Conservation (phyloP, 2,888 invertebrate genomes). For the Drosophila mayaguana region DNA sequence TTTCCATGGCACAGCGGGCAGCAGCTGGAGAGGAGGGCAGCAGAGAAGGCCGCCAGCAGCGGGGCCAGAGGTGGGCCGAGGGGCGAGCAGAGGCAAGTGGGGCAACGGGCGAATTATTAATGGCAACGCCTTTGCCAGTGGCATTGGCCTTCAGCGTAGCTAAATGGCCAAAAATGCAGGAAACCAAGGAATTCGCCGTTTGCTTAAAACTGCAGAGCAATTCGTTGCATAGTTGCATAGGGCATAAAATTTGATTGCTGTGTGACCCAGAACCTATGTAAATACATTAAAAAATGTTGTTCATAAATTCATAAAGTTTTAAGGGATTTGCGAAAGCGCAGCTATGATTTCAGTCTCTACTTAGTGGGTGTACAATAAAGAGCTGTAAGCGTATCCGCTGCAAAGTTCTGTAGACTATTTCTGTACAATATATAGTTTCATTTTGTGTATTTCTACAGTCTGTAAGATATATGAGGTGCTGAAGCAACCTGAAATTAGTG, state of each 20-base stretch:
- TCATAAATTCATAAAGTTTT: background rate
- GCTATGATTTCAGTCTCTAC: background rate
- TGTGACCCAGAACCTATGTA: constrained; percentile 3
- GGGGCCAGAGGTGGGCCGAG: too few species aligned
- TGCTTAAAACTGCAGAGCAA: constrained; percentile 17
- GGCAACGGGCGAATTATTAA: constrained; percentile 45
- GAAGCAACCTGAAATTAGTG: background rate
- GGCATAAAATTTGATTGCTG: constrained; percentile 13
- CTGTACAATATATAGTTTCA: background rate
- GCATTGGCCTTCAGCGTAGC: constrained; percentile 60
- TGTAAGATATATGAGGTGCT: background rate
- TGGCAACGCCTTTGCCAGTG: constrained; percentile 50
- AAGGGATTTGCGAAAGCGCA: background rate
- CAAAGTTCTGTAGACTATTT: background rate
- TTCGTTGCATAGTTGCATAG: background rate
- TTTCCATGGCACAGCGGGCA: constrained; percentile 35
- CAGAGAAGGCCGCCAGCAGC: too few species aligned
- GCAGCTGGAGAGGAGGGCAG: background rate
- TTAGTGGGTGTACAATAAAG: background rate
- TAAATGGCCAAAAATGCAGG: constrained; percentile 37
- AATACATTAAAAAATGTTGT: background rate
- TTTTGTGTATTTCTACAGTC: background rate
- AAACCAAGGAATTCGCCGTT: constrained; percentile 24
- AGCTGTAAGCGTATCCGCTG: background rate
- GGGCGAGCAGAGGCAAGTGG: background rate